A percentile compares a stretch with the other conserved stretches of the same genome.
Evolutionary conservation across 2,797 vertebrate genomes (phyloP).

Genomic region (Enteromius treurensis): DNA sequence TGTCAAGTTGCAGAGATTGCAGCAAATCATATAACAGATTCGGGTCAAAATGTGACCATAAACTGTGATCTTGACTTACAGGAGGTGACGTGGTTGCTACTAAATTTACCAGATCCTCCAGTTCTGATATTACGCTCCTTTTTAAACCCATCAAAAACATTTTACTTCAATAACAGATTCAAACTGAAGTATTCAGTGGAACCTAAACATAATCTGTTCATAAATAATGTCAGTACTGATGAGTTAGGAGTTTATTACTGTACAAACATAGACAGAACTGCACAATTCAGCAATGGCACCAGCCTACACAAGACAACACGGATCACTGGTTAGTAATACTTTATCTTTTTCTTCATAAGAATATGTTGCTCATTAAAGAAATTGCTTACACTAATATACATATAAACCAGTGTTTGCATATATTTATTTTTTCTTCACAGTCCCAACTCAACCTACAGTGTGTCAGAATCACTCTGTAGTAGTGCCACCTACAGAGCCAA

Average conservation of each 20-base stretch:
- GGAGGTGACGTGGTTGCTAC: neutral
- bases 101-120: neutral
- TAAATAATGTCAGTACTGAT: neutral
- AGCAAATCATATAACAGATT: neutral
- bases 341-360: neutral
- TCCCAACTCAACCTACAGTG: neutral
- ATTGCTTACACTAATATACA: neutral
- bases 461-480: neutral
- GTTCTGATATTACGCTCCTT: neutral
- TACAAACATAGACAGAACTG: neutral
- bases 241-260: neutral
- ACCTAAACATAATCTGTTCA: neutral
- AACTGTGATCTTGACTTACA: neutral
- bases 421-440: neutral
- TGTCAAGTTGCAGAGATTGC: neutral
- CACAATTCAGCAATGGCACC: neutral
- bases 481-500: neutral
- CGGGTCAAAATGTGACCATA: neutral
- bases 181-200: neutral
- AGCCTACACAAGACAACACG: neutral
- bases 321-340: neutral
- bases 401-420: neutral
- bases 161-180: neutral
- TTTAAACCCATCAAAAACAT: neutral
- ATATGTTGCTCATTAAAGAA: neutral